Conservation (phyloP, 2,888 invertebrate genomes). For the Xylota segnis region DNA sequence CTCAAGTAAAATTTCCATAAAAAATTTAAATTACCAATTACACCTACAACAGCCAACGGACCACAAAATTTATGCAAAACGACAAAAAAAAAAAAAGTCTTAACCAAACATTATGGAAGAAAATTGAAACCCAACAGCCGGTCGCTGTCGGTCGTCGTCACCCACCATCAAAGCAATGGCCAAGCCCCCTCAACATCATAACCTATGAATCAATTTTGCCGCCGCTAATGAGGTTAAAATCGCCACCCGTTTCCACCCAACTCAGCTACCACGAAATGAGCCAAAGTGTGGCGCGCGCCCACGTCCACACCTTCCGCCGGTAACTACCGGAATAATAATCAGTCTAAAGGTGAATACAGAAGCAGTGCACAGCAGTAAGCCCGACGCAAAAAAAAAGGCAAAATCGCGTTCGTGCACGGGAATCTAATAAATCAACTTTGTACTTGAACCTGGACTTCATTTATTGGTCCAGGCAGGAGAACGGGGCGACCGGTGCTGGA, state of each 20-base stretch:
- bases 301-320: slow-evolving; percentile 74
- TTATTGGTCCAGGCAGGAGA: slow-evolving; percentile 40
- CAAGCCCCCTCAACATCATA: slow-evolving; percentile 22
- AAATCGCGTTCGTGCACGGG: slow-evolving; percentile 68
- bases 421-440: slow-evolving; percentile 76
- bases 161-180: slow-evolving; percentile 17
- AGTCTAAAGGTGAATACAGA: slow-evolving; percentile 71
- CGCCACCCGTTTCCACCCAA: slow-evolving; percentile 69
- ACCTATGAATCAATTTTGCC: slow-evolving; percentile 67
- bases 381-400: slow-evolving; percentile 21
- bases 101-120: slow-evolving; percentile 49
- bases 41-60: slow-evolving; percentile 37
- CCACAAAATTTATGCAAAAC: slow-evolving; percentile 55
- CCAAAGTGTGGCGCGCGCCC: slow-evolving; percentile 67
- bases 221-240: slow-evolving; percentile 76
- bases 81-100: slow-evolving; percentile 20
- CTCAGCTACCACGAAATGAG: slow-evolving; percentile 40
- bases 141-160: slow-evolving; percentile 5
- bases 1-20: slow-evolving; percentile 46
- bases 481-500: not conserved
- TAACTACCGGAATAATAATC: slow-evolving; percentile 74
- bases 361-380: slow-evolving; percentile 33
- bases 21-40: slow-evolving; percentile 72
- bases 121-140: slow-evolving; percentile 45
- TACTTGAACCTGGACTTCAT: slow-evolving; percentile 75